Percentiles rank a stretch among this genome's conserved stretches.
These are phyloP conservation scores for Pyrrhia umbra DNA, from an alignment of 2,888 invertebrate genomes.

Conservation along the genomic window DNA sequence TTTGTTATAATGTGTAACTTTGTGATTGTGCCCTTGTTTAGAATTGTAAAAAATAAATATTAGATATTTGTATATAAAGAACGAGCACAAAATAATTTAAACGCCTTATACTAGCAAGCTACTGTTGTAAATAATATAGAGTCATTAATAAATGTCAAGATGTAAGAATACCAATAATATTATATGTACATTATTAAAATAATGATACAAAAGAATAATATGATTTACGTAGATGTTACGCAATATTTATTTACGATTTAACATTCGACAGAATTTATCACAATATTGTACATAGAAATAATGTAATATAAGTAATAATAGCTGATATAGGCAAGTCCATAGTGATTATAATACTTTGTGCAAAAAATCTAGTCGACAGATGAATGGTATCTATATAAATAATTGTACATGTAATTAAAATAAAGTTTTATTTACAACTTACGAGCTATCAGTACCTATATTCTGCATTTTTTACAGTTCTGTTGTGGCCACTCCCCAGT, in stretches of 20 bases:
- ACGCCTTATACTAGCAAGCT: constrained; percentile 71
- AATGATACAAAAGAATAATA: constrained; percentile 57
- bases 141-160: constrained; percentile 52
- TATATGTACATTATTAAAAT: constrained; percentile 62
- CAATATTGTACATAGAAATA: constrained; percentile 76
- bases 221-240: constrained; percentile 64
- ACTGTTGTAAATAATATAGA: constrained; percentile 67
- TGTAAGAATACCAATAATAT: constrained; percentile 60
- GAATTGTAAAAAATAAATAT: constrained; percentile 44
- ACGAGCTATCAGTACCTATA: constrained; percentile 43
- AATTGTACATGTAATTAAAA: constrained; percentile 77
- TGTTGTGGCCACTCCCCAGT: constrained; percentile 97
- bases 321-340: constrained; percentile 81
- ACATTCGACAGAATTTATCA: constrained; percentile 74
- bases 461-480: constrained; percentile 90
- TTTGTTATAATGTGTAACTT: constrained; percentile 39
- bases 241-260: constrained; percentile 71
- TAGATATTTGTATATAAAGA: constrained; percentile 55
- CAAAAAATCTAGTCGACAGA: constrained; percentile 89
- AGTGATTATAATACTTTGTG: constrained; percentile 86
- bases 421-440: constrained; percentile 86
- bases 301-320: constrained; percentile 66
- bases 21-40: constrained; percentile 45
- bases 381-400: constrained; percentile 86
- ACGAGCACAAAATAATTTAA: constrained; percentile 66